phyloP scores from a whole-genome alignment of 2,888 invertebrate species.

The Maniola hyperantus region DNA sequence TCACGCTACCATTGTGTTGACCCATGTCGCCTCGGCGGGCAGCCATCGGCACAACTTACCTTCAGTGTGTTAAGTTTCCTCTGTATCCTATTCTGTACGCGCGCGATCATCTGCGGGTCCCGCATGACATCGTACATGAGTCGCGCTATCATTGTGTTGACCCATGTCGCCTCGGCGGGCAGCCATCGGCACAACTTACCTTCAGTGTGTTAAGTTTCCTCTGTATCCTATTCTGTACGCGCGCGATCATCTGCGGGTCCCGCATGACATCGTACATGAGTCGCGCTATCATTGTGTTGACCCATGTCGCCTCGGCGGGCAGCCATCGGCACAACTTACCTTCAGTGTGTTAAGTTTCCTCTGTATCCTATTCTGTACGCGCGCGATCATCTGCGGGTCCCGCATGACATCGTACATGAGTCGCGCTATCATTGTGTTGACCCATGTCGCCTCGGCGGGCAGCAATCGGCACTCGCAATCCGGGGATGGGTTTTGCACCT shows the following conservation, averaged over 20 bases:
- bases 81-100: conserved; percentile 91
- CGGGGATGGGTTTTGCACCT: conserved; percentile 50
- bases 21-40: conserved; percentile 84
- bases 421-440: conserved; percentile 90
- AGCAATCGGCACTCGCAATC: conserved; percentile 63
- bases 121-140: too few relatives aligned
- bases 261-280: too few relatives aligned
- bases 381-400: conserved; percentile 85
- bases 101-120: conserved; percentile 85
- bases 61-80: conserved; percentile 93
- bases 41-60: conserved; percentile 76
- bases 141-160: conserved; percentile 90
- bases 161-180: conserved; percentile 84
- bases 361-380: conserved; percentile 91
- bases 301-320: conserved; percentile 84
- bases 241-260: conserved; percentile 85
- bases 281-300: conserved; percentile 90
- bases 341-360: conserved; percentile 93
- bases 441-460: conserved; percentile 84
- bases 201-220: conserved; percentile 93
- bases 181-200: conserved; percentile 77
- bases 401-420: conserved; percentile 92
- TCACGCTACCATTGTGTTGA: conserved; percentile 90
- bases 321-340: conserved; percentile 74
- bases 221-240: conserved; percentile 91